phyloP scores from a whole-genome alignment of 2,888 invertebrate genomes.

The Micoletzkya japonica region DNA sequence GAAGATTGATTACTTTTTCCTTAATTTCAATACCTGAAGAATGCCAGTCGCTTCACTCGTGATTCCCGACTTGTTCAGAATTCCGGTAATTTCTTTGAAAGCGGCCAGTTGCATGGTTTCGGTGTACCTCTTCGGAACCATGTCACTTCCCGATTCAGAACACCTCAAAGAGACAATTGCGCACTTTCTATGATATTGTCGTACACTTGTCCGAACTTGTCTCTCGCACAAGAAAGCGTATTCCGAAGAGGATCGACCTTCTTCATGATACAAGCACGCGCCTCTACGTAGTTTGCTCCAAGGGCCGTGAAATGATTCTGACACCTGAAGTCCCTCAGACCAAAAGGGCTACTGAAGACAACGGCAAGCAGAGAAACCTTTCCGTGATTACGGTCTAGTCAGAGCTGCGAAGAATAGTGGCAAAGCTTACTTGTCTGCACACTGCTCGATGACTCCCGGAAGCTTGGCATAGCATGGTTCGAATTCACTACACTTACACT shows the following conservation, averaged over 20 bases:
- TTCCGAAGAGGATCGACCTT: background rate
- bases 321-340: background rate
- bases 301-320: slow-evolving; percentile 23
- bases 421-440: slow-evolving; percentile 6
- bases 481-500: background rate
- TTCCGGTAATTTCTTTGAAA: slow-evolving; percentile 15
- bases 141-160: background rate
- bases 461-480: background rate
- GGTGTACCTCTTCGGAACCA: slow-evolving; percentile 15
- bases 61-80: slow-evolving; percentile 1
- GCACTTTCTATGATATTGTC: too few species aligned
- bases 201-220: slow-evolving; percentile 10
- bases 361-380: background rate
- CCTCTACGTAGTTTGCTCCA: slow-evolving; percentile 17
- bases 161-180: slow-evolving; percentile 19
- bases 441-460: background rate
- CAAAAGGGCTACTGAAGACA: background rate
- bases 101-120: slow-evolving; percentile 27
- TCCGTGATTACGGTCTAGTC: background rate
- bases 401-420: too few species aligned
- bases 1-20: background rate
- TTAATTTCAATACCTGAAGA: slow-evolving; percentile 5
- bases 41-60: slow-evolving; percentile 6
- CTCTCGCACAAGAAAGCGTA: background rate
- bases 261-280: slow-evolving; percentile 7